phyloP scores from a whole-genome alignment of 2,888 invertebrate species.

The Lordiphosa andalusiaca region DNA sequence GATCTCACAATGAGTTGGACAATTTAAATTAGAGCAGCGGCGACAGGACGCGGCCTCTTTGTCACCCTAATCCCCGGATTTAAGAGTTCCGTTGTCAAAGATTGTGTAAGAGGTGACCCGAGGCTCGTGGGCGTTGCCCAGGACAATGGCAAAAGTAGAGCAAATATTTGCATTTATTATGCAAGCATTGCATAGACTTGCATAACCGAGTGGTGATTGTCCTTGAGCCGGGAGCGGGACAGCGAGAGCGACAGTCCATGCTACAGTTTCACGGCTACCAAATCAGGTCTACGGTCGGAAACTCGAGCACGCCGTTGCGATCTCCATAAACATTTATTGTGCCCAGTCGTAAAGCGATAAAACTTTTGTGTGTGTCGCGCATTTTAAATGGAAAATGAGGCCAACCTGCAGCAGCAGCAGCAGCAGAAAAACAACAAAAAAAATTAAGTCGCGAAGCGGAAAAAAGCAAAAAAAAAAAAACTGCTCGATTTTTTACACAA shows the following conservation, averaged over 20 bases:
- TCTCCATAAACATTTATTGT: slow-evolving; percentile 66
- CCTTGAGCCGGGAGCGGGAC: slow-evolving; percentile 6
- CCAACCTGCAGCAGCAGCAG: slow-evolving; percentile 14
- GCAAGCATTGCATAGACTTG: slow-evolving; percentile 70
- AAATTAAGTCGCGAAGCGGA: slow-evolving; percentile 55
- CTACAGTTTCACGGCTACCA: slow-evolving; percentile 68
- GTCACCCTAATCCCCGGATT: slow-evolving; percentile 61
- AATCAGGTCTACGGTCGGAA: slow-evolving; percentile 60
- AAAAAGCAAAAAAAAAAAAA: slow-evolving; percentile 70
- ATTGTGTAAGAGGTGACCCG: slow-evolving; percentile 65
- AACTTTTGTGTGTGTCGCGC: slow-evolving; percentile 47
- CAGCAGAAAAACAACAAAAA: slow-evolving; percentile 33
- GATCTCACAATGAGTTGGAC: slow-evolving; percentile 21
- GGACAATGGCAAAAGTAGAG: slow-evolving; percentile 68
- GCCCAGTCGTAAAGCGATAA: slow-evolving; percentile 65
- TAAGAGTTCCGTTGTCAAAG: slow-evolving; percentile 57
- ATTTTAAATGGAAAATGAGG: slow-evolving; percentile 67
- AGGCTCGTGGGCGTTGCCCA: slow-evolving; percentile 56
- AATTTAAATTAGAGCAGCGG: slow-evolving; percentile 69
- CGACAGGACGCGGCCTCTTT: slow-evolving; percentile 40
- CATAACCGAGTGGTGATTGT: slow-evolving; percentile 56
- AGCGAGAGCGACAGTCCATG: slow-evolving; percentile 24
- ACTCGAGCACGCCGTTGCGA: slow-evolving; percentile 55
- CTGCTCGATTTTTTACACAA: slow-evolving; percentile 70
- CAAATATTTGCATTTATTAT: slow-evolving; percentile 64